Conservation (phyloP, 1,140 invertebrate genomes). For the Trichomalopsis sarcophagae region DNA sequence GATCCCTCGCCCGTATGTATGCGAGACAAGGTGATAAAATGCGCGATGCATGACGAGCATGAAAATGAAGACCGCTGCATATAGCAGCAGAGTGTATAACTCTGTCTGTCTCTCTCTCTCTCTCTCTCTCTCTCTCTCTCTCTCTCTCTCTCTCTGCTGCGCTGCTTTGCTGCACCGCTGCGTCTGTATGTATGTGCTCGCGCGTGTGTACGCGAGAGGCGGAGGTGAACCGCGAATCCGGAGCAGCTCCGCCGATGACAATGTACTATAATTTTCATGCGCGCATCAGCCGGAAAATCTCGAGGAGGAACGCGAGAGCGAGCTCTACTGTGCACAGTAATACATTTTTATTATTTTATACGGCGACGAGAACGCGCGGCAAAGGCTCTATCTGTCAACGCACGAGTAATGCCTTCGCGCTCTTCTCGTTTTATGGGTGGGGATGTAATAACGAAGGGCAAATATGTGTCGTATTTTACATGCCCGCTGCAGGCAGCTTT, state of each 20-base stretch:
- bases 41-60: constrained; percentile 50
- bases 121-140: too few relatives aligned
- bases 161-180: too few relatives aligned
- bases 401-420: constrained; percentile 8
- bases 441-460: background rate
- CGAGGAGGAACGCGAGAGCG: background rate
- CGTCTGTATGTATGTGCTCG: too few relatives aligned
- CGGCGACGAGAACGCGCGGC: too few relatives aligned
- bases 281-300: constrained; percentile 36
- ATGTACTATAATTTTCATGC: constrained; percentile 48
- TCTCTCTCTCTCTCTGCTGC: too few relatives aligned
- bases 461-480: constrained; percentile 4
- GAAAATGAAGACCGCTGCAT: constrained; percentile 42
- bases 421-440: background rate
- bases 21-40: constrained; percentile 50
- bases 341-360: constrained; percentile 50
- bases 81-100: background rate
- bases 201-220: background rate
- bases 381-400: background rate
- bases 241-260: constrained; percentile 34
- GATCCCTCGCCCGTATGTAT: background rate
- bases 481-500: background rate
- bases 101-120: too few relatives aligned
- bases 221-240: constrained; percentile 11
- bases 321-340: background rate